These are phyloP conservation scores for Entomobrya proxima DNA, from an alignment of 2,888 invertebrate genomes.

Conservation along the genomic window DNA sequence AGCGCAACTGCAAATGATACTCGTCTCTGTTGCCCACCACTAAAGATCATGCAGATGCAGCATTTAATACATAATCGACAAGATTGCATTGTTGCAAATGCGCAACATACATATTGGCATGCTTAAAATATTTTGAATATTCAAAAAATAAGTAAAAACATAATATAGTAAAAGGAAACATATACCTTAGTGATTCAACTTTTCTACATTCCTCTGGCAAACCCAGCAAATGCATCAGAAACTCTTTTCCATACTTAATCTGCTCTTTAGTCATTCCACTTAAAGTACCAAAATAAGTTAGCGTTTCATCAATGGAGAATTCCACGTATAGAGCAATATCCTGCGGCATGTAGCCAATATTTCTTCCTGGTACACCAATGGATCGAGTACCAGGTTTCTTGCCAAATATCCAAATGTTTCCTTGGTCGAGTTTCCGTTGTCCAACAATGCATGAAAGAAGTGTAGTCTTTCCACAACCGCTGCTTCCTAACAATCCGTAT, in stretches of 20 bases:
- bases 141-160: not conserved
- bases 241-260: constrained; percentile 5
- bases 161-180: too few relatives aligned
- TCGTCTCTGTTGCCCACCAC: constrained; percentile 78
- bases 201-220: constrained; percentile 39
- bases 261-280: constrained; percentile 37
- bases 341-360: constrained; percentile 97
- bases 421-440: constrained; percentile 85
- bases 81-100: too few relatives aligned
- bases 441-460: constrained; percentile 81
- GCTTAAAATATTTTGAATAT: constrained; percentile 30
- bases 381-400: constrained; percentile 92
- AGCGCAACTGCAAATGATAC: constrained; percentile 78
- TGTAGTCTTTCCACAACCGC: constrained; percentile 93
- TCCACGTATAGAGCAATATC: constrained; percentile 93
- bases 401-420: constrained; percentile 92
- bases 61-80: too few relatives aligned
- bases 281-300: constrained; percentile 82
- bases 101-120: too few relatives aligned
- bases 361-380: constrained; percentile 92
- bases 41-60: too few relatives aligned
- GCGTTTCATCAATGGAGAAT: constrained; percentile 94
- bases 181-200: constrained; percentile 58
- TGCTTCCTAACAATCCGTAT: constrained; percentile 94
- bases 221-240: constrained; percentile 50